Percentiles rank a stretch among this genome's conserved stretches.
Conservation (phyloP, 2,113 vertebrate genomes). For the Thunnus maccoyii region DNA sequence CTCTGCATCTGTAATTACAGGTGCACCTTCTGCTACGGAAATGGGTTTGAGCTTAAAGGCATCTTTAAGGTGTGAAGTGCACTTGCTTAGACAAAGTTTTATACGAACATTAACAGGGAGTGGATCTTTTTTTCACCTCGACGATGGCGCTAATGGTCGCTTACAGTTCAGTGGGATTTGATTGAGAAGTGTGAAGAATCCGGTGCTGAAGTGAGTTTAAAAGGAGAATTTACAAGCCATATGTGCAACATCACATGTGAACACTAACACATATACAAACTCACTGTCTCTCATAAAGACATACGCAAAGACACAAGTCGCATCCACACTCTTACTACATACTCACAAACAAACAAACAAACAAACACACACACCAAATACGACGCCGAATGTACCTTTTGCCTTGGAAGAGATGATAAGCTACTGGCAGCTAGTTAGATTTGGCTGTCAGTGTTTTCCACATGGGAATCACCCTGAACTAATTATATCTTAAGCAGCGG, state of each 20-base stretch:
- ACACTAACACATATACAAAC: conserved; percentile 2
- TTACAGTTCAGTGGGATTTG: conserved; percentile 21
- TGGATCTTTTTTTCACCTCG: conserved; percentile 16
- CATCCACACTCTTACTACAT: conserved; percentile 13
- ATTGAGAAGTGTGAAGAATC: conserved; percentile 32
- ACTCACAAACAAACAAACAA: conserved; percentile 34
- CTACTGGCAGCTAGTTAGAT: conserved; percentile 84
- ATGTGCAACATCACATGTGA: conserved; percentile 28
- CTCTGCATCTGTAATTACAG: conserved; percentile 76
- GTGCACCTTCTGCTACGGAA: conserved; percentile 64
- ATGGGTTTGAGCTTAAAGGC: conserved; percentile 51
- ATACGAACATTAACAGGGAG: not conserved
- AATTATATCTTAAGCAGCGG: conserved; percentile 88
- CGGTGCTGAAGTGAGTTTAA: conserved; percentile 23
- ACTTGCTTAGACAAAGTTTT: conserved; percentile 26
- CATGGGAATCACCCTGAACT: conserved; percentile 89
- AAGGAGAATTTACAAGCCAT: conserved; percentile 30
- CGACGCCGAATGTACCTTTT: conserved; percentile 60
- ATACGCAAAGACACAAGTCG: not conserved
- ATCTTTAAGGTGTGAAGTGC: conserved; percentile 58
- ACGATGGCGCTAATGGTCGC: conserved; percentile 4
- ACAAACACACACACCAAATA: conserved; percentile 13
- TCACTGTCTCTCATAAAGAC: conserved; percentile 12
- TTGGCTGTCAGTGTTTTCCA: conserved; percentile 86
- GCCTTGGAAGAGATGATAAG: conserved; percentile 80